Evolutionary conservation across 2,888 invertebrate genomes (phyloP), one percentile per base, ranked within the genome.

Genomic region (Pharmacophagus antenor): DNA sequence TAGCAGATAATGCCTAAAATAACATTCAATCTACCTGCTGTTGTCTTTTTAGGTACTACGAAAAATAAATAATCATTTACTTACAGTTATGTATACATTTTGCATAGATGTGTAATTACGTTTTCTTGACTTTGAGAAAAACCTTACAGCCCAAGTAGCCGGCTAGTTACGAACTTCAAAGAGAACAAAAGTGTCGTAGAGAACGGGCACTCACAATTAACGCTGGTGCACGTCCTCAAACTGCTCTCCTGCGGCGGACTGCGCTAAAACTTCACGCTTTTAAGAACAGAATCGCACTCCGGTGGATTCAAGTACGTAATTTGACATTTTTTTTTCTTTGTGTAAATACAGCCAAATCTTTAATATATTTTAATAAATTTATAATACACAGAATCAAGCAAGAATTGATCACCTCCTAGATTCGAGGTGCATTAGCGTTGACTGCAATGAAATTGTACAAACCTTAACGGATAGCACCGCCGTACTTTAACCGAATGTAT

Each of bases 101-200:
- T 31, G 15, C 31, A 31, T 31, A 10, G 8, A 3, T 12, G 31
- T 37, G 37, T 18, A 46, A 31, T 20, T 37, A 52, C 52, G 21
- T 53, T 53, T n/a, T 18, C 41, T 42, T 53, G 53, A 41, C 48
- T 48, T 18, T 51, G 25, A 25, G 21, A 53, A 48, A 57, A 53
- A 48, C 48, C 47, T 52, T 52, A 41, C n/a, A 23, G 25, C 49
- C 47, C 23, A 27, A 47, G 50, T 18, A 21, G 42, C 27, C 41
- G 42, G 54, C 58, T 59, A 59, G 58, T 53, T 59, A 27, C 7
- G 23, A 59, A 54, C 53, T 44, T 59, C 54, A 59, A 59, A 59
- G 53, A 54, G 42, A 59, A 59, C 48, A 42, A 54, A 59, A 59
- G 58, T 59, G 58, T 59, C 53, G 54, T 54, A 49, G 54, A 54